A percentile compares a stretch with the other conserved stretches of the same genome.
These are phyloP conservation scores for Grallaria varia DNA, from an alignment of 2,113 vertebrate genomes.

Conservation along the genomic window DNA sequence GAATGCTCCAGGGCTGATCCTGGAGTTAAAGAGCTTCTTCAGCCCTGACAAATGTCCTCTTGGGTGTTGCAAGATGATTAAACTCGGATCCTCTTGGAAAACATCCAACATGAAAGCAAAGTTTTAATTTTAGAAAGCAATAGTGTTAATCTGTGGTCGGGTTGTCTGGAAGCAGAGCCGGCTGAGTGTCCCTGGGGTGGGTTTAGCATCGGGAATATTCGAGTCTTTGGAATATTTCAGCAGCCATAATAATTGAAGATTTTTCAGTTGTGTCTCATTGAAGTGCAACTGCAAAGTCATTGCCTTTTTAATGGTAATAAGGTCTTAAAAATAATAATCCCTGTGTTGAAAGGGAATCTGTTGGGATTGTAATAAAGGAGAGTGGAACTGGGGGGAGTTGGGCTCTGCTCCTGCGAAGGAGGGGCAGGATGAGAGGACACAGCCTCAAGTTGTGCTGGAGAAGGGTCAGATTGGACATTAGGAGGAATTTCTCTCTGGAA, in stretches of 20 bases:
- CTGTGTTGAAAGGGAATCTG: not conserved
- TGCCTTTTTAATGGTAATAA: not conserved
- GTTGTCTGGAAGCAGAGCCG: not conserved
- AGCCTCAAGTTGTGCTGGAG: not conserved
- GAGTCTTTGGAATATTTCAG: not conserved
- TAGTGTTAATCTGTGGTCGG: not conserved
- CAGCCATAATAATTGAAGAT: not conserved
- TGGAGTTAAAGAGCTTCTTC: not conserved
- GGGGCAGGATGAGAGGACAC: not conserved
- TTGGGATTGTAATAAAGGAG: not conserved
- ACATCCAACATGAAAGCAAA: not conserved
- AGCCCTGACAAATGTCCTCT: not conserved
- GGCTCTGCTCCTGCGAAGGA: not conserved
- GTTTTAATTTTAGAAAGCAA: not conserved
- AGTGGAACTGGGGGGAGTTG: not conserved
- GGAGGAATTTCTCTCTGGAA: not conserved
- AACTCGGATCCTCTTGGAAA: not conserved
- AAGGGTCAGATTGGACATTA: not conserved
- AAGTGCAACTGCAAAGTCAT: not conserved
- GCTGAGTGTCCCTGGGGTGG: not conserved
- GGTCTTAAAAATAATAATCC: not conserved
- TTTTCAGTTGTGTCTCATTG: not conserved
- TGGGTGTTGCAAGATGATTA: not conserved
- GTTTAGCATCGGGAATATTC: not conserved
- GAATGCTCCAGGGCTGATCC: not conserved